Conservation (phyloP, 2,888 invertebrate species). For the Brenthis daphne region DNA sequence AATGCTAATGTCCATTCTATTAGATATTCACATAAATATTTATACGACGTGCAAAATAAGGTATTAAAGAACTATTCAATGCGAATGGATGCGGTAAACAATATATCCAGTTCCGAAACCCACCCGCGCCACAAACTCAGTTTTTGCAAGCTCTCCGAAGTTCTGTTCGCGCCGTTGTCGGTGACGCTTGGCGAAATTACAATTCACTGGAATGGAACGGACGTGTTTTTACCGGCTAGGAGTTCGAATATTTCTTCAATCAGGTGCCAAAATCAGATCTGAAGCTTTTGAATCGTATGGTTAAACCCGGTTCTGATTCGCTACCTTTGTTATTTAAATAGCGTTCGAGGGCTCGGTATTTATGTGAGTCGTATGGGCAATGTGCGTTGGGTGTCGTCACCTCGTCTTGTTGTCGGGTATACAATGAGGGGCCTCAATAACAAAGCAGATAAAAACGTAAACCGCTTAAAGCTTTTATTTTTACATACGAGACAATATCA, state of each 20-base stretch:
- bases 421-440: slow-evolving; percentile 55
- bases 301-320: slow-evolving; percentile 31
- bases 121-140: slow-evolving; percentile 43
- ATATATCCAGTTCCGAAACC: slow-evolving; percentile 19
- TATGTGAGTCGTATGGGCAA: slow-evolving; percentile 41
- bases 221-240: slow-evolving; percentile 53
- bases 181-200: slow-evolving; percentile 68
- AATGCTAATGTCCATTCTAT: too few species aligned
- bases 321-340: slow-evolving; percentile 38
- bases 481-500: slow-evolving; percentile 58
- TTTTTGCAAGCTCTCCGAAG: slow-evolving; percentile 70
- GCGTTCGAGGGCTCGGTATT: slow-evolving; percentile 43
- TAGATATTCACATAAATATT: neutral
- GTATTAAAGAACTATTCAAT: slow-evolving; percentile 24
- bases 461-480: slow-evolving; percentile 73
- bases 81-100: slow-evolving; percentile 48
- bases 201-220: slow-evolving; percentile 52
- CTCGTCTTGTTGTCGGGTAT: slow-evolving; percentile 46
- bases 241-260: slow-evolving; percentile 46
- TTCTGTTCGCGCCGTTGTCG: slow-evolving; percentile 69
- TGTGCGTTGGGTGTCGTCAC: slow-evolving; percentile 49
- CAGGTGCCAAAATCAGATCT: slow-evolving; percentile 44
- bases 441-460: slow-evolving; percentile 74
- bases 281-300: slow-evolving; percentile 31
- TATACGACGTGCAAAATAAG: neutral